phyloP scores from a whole-genome alignment of 2,888 invertebrate species.

The Spisula solida region DNA sequence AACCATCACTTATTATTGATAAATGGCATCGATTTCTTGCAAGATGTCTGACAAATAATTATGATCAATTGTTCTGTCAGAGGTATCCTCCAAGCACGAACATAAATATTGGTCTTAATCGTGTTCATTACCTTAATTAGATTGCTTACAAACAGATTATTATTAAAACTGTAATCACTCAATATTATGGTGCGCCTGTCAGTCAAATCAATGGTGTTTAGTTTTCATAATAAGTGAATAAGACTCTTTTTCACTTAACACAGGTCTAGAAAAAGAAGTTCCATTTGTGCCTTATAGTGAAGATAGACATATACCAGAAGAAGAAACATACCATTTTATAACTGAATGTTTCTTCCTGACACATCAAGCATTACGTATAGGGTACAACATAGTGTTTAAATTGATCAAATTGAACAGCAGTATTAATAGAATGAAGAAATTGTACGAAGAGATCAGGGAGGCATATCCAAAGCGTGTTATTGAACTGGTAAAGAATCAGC shows the following conservation, averaged over 20 bases:
- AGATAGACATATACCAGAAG: slow-evolving; percentile 59
- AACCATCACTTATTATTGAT: not conserved
- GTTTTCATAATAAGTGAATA: no score
- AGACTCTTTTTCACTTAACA: no score
- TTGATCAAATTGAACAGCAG: slow-evolving; percentile 89
- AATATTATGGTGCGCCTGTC: no score
- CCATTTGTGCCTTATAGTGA: slow-evolving; percentile 93
- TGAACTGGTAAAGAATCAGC: slow-evolving; percentile 86
- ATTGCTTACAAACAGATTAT: not conserved
- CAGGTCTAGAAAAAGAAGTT: slow-evolving; percentile 90
- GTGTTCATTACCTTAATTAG: not conserved
- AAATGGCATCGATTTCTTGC: not conserved
- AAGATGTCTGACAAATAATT: not conserved
- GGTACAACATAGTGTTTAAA: slow-evolving; percentile 88
- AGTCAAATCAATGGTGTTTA: no score
- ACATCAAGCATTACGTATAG: slow-evolving; percentile 94
- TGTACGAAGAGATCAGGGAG: slow-evolving; percentile 91
- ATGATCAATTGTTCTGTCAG: not conserved
- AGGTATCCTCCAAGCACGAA: not conserved
- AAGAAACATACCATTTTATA: slow-evolving; percentile 90
- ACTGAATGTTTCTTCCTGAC: slow-evolving; percentile 97
- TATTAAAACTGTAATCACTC: not conserved
- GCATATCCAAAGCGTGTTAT: slow-evolving; percentile 88
- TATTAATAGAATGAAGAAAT: slow-evolving; percentile 92
- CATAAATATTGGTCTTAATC: not conserved